Percentiles rank a stretch among this genome's conserved stretches.
Conservation (phyloP, 2,797 vertebrate genomes). For the Macroramphosus scolopax region DNA sequence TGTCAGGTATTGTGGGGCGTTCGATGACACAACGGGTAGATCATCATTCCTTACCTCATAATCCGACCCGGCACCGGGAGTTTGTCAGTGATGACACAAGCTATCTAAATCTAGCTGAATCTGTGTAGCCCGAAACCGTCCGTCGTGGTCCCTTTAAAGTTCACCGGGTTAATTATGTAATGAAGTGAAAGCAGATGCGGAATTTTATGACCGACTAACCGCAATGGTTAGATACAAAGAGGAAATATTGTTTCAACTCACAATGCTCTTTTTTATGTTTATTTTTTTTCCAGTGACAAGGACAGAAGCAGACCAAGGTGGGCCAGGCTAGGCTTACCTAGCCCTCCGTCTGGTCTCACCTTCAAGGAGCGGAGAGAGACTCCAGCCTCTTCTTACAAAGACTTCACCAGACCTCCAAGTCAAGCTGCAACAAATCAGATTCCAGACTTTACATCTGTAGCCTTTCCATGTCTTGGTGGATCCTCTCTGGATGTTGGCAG, state of each 20-base stretch:
- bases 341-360: conserved; percentile 43
- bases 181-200: conserved; percentile 13
- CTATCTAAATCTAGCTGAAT: no score
- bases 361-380: background rate
- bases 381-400: conserved; percentile 6
- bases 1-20: no score
- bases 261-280: conserved; percentile 22
- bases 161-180: no score
- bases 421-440: conserved; percentile 18
- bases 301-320: conserved; percentile 32
- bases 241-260: no score
- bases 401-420: conserved; percentile 12
- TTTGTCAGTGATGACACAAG: no score
- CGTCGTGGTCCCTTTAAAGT: no score
- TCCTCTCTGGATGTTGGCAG: conserved; percentile 64
- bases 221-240: no score
- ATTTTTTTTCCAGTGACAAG: conserved; percentile 58
- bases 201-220: no score
- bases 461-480: conserved; percentile 64
- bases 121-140: no score
- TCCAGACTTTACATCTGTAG: conserved; percentile 27
- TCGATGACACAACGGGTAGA: no score
- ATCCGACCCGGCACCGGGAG: no score
- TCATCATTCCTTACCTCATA: no score
- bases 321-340: conserved; percentile 48